Evolutionary conservation across 2,113 vertebrate genomes (phyloP), one percentile per base, ranked within the genome.

Genomic region (Percopsis transmontana): DNA sequence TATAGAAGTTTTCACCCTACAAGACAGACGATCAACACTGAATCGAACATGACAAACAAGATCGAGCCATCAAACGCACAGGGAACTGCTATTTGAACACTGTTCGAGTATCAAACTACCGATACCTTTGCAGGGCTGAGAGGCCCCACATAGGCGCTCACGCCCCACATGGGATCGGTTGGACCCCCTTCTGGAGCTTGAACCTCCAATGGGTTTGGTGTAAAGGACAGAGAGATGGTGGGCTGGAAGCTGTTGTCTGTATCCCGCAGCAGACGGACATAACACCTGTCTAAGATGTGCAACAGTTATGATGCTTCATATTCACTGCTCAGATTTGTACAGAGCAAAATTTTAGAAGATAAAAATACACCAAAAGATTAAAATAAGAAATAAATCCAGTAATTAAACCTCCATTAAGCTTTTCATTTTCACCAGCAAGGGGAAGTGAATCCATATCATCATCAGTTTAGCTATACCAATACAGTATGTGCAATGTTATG

Each of bases 1-100:
- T 92, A 7, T 94, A 94, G 66, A 99, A 99, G 56, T 96, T 95
- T 74, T 96, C 94, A 2, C 97, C 97, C 97, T 99, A 62, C 10
- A 67, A 19, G 57, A 73, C 9, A 13, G 9, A 68, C 5, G 44
- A 0, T 15, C 12, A 41, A 12, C 12, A 45, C 3, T n/a, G 4
- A 33, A 45, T n/a, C n/a, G n/a, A n/a, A n/a, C n/a, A n/a, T n/a
- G n/a, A n/a, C n/a, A n/a, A n/a, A n/a, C n/a, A n/a, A n/a, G n/a
- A n/a, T n/a, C n/a, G n/a, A n/a, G n/a, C n/a, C 40, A 4, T 51
- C 7, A 13, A 9, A 4, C 19, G 3, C n/a, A n/a, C n/a, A n/a
- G n/a, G n/a, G n/a, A n/a, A n/a, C n/a, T n/a, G n/a, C n/a, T n/a
- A n/a, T n/a, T n/a, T n/a, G n/a, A n/a, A n/a, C n/a, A n/a, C n/a